Evolutionary conservation across 2,113 vertebrate species (phyloP), one percentile per base, ranked within the genome.

Genomic region (Cavia aperea): DNA sequence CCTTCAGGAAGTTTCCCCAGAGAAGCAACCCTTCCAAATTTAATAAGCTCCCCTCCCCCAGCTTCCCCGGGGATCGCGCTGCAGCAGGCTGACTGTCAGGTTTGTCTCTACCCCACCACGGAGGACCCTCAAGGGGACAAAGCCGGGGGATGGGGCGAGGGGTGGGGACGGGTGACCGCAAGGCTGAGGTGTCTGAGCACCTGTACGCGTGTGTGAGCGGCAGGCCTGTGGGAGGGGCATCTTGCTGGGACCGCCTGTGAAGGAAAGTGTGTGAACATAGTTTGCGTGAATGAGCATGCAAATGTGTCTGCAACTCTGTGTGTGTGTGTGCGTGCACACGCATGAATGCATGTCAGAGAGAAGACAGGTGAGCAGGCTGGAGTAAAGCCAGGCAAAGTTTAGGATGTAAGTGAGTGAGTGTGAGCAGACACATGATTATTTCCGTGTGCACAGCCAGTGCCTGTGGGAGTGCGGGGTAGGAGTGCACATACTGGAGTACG

Each of bases 11-110:
- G 94, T 60, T 91, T 95, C 97, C 94, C 96, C 87, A 90, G 95
- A 96, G 97, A 97, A 93, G 93, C 95, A 94, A 90, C 92, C 66
- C 90, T 95, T 96, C 96, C 95, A 94, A 95, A 89, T 90, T 66
- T 89, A 90, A 84, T 70, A 87, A 75, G 49, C 77, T 9, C 29
- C 90, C 95, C 6, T 23, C 70, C 65, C 68, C 58, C 86, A 23
- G 68, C 72, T 93, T 83, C 66, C 92, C 86, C 93, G 90, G 96
- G 24, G 60, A 90, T 90, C 89, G 93, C 86, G 79, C 16, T 68
- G 78, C 56, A 68, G 84, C 89, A 72, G 68, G 36, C 46, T 91
- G 81, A 93, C 93, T 94, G 95, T 92, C 93, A 86, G 81, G 72
- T 51, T 51, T 90, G 14, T 70, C 95, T 63, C 29, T 31, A 68